phyloP scores from a whole-genome alignment of 2,113 vertebrate species.

The Thamnaconus septentrionalis region DNA sequence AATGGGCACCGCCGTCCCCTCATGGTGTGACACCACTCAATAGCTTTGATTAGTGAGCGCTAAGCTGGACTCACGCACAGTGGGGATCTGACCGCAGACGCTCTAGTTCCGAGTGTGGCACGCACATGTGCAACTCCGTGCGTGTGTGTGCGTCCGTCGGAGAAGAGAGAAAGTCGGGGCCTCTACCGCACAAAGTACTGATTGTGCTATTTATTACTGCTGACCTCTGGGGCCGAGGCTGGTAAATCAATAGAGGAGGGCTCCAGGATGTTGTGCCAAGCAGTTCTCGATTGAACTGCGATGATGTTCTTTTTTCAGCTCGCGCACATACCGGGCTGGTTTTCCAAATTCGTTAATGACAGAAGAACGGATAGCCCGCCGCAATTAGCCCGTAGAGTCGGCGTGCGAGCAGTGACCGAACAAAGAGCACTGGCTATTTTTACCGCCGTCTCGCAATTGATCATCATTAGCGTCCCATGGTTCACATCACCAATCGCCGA shows the following conservation, averaged over 20 bases:
- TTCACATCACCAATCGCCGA: too few species aligned
- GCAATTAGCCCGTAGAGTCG: too few species aligned
- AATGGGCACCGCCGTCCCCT: conserved; percentile 42
- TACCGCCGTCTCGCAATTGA: too few species aligned
- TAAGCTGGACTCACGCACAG: conserved; percentile 53
- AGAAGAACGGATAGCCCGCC: not conserved
- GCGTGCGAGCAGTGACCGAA: too few species aligned
- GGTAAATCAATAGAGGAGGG: conserved; percentile 37
- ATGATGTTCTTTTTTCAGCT: not conserved
- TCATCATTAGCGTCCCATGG: too few species aligned
- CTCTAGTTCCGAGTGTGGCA: conserved; percentile 36
- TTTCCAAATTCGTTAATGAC: not conserved
- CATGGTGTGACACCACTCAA: conserved; percentile 65
- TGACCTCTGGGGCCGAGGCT: conserved; percentile 34
- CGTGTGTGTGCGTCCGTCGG: conserved; percentile 11
- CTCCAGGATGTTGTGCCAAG: conserved; percentile 24
- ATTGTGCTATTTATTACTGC: conserved; percentile 49
- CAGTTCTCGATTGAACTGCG: conserved; percentile 30
- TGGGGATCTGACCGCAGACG: conserved; percentile 32
- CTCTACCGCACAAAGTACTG: conserved; percentile 36
- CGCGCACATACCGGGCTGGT: not conserved
- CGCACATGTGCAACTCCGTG: conserved; percentile 13
- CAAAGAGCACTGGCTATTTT: too few species aligned
- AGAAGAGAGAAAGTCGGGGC: conserved; percentile 2
- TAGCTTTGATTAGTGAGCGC: conserved; percentile 68